These are phyloP conservation scores for Collichthys lucidus DNA, from an alignment of 2,113 vertebrate species.

Conservation along the genomic window DNA sequence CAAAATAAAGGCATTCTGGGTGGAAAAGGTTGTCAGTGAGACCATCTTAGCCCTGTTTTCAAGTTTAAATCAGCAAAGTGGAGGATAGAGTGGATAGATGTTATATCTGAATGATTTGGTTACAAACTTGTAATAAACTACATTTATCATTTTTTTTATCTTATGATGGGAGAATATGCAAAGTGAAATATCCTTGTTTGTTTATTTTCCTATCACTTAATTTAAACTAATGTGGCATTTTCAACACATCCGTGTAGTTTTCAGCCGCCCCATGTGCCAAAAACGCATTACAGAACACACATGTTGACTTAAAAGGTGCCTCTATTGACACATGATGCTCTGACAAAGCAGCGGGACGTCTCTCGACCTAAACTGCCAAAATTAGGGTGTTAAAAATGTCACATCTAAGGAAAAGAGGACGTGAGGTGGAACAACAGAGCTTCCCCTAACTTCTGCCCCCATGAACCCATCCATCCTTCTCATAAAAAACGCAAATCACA, in stretches of 20 bases:
- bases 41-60: neutral
- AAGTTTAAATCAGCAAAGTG: neutral
- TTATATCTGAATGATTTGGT: neutral
- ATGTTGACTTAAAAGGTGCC: constrained; percentile 75
- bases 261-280: constrained; percentile 45
- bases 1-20: constrained; percentile 9
- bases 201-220: constrained; percentile 42
- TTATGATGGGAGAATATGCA: neutral
- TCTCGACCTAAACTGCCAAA: constrained; percentile 52
- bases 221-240: constrained; percentile 60
- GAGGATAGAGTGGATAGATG: neutral
- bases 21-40: neutral
- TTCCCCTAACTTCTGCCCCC: neutral
- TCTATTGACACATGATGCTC: constrained; percentile 51
- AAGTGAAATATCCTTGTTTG: constrained; percentile 30
- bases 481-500: constrained; percentile 71
- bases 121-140: neutral
- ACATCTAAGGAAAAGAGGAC: constrained; percentile 35
- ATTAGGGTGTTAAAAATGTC: constrained; percentile 57
- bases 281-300: constrained; percentile 27
- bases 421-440: constrained; percentile 44
- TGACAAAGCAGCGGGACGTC: constrained; percentile 56
- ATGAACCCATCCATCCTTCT: constrained; percentile 49
- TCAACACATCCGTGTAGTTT: constrained; percentile 44
- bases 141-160: neutral